phyloP scores from a whole-genome alignment of 2,888 invertebrate genomes.

The Ischnus inquisitorius region DNA sequence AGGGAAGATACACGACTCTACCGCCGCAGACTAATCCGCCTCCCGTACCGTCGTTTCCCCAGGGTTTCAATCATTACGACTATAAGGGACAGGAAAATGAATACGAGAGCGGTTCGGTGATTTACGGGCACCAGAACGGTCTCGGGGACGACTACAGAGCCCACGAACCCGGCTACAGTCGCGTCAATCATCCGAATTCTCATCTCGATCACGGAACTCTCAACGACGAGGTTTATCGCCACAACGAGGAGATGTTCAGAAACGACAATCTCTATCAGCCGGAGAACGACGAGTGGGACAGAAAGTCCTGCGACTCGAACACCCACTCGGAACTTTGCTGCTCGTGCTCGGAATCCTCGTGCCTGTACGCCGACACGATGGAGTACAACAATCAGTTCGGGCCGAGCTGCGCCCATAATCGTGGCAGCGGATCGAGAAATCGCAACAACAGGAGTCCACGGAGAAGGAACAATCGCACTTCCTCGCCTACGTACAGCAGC shows the following conservation, averaged over 20 bases:
- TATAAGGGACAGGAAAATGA: constrained; percentile 83
- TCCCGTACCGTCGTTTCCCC: constrained; percentile 81
- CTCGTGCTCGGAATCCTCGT: constrained; percentile 84
- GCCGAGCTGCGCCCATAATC: constrained; percentile 76
- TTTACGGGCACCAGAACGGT: constrained; percentile 84
- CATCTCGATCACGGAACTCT: constrained; percentile 78
- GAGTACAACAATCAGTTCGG: constrained; percentile 83
- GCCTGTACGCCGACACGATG: constrained; percentile 83
- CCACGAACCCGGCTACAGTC: constrained; percentile 77
- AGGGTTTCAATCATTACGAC: constrained; percentile 82
- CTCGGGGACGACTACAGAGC: constrained; percentile 77
- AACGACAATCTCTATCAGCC: constrained; percentile 81
- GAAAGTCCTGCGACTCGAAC: constrained; percentile 84
- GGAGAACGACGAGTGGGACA: constrained; percentile 84
- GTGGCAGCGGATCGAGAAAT: constrained; percentile 77
- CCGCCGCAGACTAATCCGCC: constrained; percentile 84
- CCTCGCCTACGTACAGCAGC: constrained; percentile 83
- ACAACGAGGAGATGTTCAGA: constrained; percentile 81
- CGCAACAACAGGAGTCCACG: constrained; percentile 82
- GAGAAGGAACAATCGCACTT: constrained; percentile 80
- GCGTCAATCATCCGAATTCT: constrained; percentile 75
- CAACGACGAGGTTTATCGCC: constrained; percentile 82
- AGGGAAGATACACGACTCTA: constrained; percentile 81
- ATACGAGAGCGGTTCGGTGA: constrained; percentile 84
- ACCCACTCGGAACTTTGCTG: constrained; percentile 84